Evolutionary conservation across 2,113 vertebrate species (phyloP), one percentile per base, ranked within the genome.

Genomic region (Caloenas nicobarica): DNA sequence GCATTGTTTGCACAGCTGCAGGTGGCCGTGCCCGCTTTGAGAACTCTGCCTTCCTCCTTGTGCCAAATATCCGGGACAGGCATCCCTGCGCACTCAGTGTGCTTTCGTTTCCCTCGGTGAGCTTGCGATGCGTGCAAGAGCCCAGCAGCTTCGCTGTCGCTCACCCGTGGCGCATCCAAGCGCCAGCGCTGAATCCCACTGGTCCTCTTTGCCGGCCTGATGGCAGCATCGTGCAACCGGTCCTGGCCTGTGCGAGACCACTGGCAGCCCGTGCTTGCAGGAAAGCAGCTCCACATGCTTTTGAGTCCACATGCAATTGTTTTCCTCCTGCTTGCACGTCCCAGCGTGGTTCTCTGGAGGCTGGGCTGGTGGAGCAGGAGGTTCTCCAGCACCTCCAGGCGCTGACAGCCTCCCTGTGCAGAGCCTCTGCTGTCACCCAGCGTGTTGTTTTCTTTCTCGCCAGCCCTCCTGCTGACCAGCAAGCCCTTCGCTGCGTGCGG

Each of bases 1-100:
- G 83, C 51, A 22, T 18, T 95, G 88, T 96, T 93, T 86, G 92
- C 89, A 86, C 86, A 92, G 94, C 92, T 94, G 94, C 13, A 61
- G 81, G 89, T 71, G 86, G 77, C 88, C 42, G 0, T 88, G 92
- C 90, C 64, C 15, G 11, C 88, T 81, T 65, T 42, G 18, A 74
- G 88, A 92, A 23, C 77, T 80, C 72, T 76, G 6, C 94, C n/a
- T 92, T 92, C 76, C 86, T 81, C 74, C 70, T 56, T 4, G 51
- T 7, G 1, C 72, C 4, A 38, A 81, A 81, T 92, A 93, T 93
- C 95, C 77, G 77, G 83, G 51, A 84, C 60, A 74, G 72, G 82
- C 95, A 86, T 81, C 85, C 71, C 87, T 94, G 61, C 3, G 6
- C 2, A 2, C 69, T 50, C 24, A 13, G 71, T 1, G 8, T 8